Evolutionary conservation across 2,797 vertebrate species (phyloP).

Genomic region (Agapornis canus): DNA sequence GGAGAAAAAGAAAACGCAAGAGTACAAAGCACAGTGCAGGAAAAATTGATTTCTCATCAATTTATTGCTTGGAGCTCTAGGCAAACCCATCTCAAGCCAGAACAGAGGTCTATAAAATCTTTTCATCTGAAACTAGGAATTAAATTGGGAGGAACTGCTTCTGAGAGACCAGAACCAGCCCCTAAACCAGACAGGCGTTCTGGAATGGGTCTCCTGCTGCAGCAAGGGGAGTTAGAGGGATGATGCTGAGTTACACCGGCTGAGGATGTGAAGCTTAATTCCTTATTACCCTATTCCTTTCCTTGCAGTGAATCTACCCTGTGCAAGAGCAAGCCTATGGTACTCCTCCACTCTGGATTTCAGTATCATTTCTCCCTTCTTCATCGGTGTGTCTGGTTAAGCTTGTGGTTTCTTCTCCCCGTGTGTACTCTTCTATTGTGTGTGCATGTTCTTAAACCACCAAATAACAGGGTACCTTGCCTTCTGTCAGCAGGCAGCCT

Average conservation of each 20-base stretch:
- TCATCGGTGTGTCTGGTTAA: not conserved
- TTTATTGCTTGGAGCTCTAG: conserved; percentile 43
- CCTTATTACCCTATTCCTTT: not conserved
- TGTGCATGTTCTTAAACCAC: conserved; percentile 38
- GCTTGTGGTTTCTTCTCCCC: not conserved
- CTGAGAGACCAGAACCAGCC: not conserved
- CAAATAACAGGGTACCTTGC: conserved; percentile 36
- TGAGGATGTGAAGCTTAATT: not conserved
- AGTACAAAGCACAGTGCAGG: not conserved
- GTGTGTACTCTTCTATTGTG: not conserved
- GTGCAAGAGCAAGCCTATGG: not conserved
- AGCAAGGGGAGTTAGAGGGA: not conserved
- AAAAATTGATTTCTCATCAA: conserved; percentile 60
- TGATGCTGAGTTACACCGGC: not conserved
- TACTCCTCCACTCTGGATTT: not conserved
- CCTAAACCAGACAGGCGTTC: not conserved
- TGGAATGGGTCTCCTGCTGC: not conserved
- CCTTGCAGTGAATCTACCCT: not conserved
- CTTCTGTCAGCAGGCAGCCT: conserved; percentile 59
- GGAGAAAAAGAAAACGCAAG: not conserved
- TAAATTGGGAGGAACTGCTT: conserved; percentile 24
- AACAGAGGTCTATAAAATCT: conserved; percentile 50
- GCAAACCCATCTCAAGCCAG: conserved; percentile 35
- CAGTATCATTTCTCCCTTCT: not conserved
- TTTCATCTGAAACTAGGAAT: conserved; percentile 49